Percentiles rank a stretch among this genome's conserved stretches.
These are phyloP conservation scores for Enteromius treurensis DNA, from an alignment of 2,797 vertebrate genomes.

Conservation along the genomic window DNA sequence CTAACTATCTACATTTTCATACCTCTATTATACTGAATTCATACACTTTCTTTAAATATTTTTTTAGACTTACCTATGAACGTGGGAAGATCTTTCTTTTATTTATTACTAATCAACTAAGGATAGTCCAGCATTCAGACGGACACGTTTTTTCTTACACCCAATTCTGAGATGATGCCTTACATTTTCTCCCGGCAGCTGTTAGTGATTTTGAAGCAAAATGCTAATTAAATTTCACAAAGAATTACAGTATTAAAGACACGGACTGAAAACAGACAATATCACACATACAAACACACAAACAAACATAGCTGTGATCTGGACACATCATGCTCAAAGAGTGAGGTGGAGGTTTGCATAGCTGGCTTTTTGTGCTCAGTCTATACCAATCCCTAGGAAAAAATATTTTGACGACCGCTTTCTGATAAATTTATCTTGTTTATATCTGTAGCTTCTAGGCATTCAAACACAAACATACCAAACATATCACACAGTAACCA, in stretches of 20 bases:
- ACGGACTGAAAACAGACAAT: conserved; percentile 77
- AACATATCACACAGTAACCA: conserved; percentile 19
- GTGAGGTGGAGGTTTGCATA: conserved; percentile 73
- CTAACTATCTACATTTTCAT: conserved; percentile 55
- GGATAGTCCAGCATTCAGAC: neutral
- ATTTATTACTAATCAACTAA: conserved; percentile 7
- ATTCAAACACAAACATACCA: conserved; percentile 51
- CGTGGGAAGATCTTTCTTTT: neutral
- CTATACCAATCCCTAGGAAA: conserved; percentile 63
- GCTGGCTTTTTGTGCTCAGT: conserved; percentile 75
- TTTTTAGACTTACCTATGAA: conserved; percentile 28
- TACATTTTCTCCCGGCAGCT: conserved; percentile 74
- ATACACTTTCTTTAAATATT: neutral
- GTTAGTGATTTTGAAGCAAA: conserved; percentile 87
- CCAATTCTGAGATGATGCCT: conserved; percentile 62
- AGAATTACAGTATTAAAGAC: conserved; percentile 78
- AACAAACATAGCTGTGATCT: conserved; percentile 74
- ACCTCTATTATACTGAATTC: neutral
- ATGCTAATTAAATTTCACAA: conserved; percentile 81
- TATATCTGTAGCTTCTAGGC: neutral
- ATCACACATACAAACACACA: conserved; percentile 70
- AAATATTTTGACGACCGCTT: neutral
- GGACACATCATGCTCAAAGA: conserved; percentile 99
- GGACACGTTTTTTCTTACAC: conserved; percentile 6
- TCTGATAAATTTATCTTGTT: conserved; percentile 1